These are phyloP conservation scores for Numenius arquata DNA, from an alignment of 2,113 vertebrate genomes.

Conservation along the genomic window DNA sequence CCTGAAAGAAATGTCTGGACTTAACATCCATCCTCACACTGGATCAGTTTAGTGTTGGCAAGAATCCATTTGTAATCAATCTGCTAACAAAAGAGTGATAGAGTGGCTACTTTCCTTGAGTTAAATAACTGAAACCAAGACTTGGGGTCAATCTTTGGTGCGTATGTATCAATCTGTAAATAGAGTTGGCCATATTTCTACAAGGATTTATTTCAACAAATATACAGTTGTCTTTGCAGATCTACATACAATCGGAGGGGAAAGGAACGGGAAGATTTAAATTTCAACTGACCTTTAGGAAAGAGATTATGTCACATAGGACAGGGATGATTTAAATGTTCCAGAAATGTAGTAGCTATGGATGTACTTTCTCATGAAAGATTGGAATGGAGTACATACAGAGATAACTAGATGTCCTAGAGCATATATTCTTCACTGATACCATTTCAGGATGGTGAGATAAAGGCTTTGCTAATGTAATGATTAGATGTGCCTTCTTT, in stretches of 20 bases:
- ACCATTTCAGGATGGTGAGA: background rate
- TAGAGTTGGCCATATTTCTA: background rate
- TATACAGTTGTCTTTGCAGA: background rate
- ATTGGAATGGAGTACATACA: background rate
- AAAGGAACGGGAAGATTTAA: background rate
- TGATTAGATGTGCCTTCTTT: background rate
- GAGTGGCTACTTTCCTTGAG: background rate
- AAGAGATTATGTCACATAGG: background rate
- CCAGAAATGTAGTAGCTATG: background rate
- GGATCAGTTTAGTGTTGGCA: background rate
- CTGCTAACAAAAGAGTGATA: background rate
- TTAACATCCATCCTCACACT: background rate
- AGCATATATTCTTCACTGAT: background rate
- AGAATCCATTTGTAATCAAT: background rate
- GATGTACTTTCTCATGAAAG: background rate
- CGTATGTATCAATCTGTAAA: background rate
- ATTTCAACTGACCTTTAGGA: background rate
- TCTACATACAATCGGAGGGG: background rate
- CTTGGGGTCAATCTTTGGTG: background rate
- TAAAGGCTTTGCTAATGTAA: background rate
- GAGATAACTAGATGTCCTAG: background rate
- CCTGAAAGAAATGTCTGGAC: background rate
- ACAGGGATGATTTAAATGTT: background rate
- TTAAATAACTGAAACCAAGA: conserved; percentile 15
- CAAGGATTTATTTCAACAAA: background rate